Conservation (phyloP, 2,797 vertebrate species). For the Rhabdophis nuchalis region DNA sequence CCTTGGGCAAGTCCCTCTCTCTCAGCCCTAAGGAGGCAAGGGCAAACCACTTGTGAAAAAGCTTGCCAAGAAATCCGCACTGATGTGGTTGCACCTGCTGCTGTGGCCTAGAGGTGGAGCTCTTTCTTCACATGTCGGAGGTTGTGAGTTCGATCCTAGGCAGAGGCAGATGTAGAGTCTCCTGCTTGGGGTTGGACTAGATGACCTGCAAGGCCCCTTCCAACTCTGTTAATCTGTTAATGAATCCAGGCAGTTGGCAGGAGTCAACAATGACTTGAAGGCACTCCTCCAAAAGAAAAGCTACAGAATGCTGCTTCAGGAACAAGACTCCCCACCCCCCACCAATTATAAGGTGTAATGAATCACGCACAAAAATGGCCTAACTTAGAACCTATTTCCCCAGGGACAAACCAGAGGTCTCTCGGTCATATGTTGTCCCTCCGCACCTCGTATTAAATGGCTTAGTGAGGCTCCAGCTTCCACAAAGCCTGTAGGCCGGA, state of each 20-base stretch:
- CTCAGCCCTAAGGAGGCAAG: neutral
- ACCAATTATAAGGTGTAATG: neutral
- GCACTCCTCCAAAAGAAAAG: neutral
- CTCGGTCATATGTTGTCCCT: neutral
- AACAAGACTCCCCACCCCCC: neutral
- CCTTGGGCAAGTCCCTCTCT: neutral
- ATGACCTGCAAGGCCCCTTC: too few species aligned
- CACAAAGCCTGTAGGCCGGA: too few species aligned
- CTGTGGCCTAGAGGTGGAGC: too few species aligned
- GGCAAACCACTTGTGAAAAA: neutral
- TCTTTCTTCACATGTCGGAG: too few species aligned
- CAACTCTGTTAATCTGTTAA: too few species aligned
- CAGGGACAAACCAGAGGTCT: neutral
- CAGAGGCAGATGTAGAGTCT: too few species aligned
- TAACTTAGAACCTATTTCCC: neutral
- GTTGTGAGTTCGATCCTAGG: too few species aligned
- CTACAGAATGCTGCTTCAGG: neutral
- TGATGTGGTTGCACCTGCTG: too few species aligned
- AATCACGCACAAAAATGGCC: neutral
- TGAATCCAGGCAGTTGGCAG: neutral
- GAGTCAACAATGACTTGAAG: neutral
- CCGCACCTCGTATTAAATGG: neutral
- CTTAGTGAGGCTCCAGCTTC: neutral
- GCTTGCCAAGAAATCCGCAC: neutral
- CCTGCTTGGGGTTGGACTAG: too few species aligned